These are phyloP conservation scores for Plotosus lineatus DNA, from an alignment of 2,113 vertebrate genomes.

Conservation along the genomic window DNA sequence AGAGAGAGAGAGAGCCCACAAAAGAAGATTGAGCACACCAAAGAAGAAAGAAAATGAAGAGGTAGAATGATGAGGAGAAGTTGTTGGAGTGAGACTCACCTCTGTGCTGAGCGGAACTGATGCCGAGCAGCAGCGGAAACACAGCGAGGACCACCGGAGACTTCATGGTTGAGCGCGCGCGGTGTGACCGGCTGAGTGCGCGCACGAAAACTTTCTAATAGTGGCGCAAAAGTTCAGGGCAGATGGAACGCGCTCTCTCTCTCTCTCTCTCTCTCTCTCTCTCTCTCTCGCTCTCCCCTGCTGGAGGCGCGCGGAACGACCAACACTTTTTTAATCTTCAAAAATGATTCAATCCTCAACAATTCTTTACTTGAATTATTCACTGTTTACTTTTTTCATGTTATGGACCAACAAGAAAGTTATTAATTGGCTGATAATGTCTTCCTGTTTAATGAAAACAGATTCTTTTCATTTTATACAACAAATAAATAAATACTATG, in stretches of 20 bases:
- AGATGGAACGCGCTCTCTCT: background rate
- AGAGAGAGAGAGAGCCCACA: background rate
- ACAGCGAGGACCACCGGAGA: background rate
- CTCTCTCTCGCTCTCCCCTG: background rate
- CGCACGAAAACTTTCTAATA: background rate
- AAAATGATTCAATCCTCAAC: too few species aligned
- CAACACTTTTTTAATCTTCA: background rate
- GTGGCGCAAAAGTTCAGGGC: background rate
- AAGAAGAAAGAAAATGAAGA: background rate
- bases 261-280: conserved; percentile 18
- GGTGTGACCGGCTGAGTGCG: background rate
- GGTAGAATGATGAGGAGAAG: background rate
- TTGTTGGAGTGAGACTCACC: background rate
- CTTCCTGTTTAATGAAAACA: too few species aligned
- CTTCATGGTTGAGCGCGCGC: conserved; percentile 4
- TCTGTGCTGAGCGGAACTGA: conserved; percentile 19
- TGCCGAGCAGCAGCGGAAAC: background rate
- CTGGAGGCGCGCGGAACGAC: background rate
- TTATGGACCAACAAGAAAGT: too few species aligned
- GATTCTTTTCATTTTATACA: too few species aligned
- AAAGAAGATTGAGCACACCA: background rate
- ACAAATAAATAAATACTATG: too few species aligned
- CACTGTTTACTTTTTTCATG: too few species aligned
- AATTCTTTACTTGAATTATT: too few species aligned
- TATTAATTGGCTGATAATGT: too few species aligned